Evolutionary conservation across 2,797 vertebrate genomes (phyloP).

Genomic region (Bovichtus diacanthus): DNA sequence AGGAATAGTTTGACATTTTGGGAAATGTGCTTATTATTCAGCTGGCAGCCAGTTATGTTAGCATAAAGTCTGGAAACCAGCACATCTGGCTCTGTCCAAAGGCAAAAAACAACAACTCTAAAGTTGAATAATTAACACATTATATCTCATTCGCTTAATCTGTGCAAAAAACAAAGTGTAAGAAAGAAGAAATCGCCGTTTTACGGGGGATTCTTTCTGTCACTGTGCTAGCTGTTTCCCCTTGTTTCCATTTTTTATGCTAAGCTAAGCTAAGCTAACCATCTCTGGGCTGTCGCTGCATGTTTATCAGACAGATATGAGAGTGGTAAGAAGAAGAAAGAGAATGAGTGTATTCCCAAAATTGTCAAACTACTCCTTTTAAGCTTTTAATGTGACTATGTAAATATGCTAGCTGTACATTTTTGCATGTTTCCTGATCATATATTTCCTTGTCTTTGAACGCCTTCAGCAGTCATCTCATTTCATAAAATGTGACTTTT

Average conservation of each 20-base stretch:
- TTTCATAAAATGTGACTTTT: not conserved
- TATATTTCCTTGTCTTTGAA: not conserved
- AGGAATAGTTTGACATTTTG: conserved; percentile 12
- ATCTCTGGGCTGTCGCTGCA: not conserved
- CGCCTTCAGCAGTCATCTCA: not conserved
- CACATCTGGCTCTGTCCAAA: not conserved
- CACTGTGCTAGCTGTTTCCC: not conserved
- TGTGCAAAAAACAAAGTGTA: not conserved
- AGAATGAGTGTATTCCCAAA: not conserved
- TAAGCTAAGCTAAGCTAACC: conserved; percentile 5
- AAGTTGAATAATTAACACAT: not conserved
- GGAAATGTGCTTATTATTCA: not conserved
- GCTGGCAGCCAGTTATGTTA: not conserved
- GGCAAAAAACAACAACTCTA: not conserved
- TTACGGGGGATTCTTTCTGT: not conserved
- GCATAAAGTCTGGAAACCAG: not conserved
- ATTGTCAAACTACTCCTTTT: not conserved
- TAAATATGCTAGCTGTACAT: not conserved
- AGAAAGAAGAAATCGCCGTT: not conserved
- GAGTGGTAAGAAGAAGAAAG: not conserved
- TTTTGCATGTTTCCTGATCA: conserved; percentile 22
- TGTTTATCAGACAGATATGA: not conserved
- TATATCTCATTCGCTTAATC: not conserved
- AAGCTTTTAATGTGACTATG: not conserved
- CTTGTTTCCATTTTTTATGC: not conserved